phyloP scores from a whole-genome alignment of 2,797 vertebrate genomes.

The Semotilus atromaculatus region DNA sequence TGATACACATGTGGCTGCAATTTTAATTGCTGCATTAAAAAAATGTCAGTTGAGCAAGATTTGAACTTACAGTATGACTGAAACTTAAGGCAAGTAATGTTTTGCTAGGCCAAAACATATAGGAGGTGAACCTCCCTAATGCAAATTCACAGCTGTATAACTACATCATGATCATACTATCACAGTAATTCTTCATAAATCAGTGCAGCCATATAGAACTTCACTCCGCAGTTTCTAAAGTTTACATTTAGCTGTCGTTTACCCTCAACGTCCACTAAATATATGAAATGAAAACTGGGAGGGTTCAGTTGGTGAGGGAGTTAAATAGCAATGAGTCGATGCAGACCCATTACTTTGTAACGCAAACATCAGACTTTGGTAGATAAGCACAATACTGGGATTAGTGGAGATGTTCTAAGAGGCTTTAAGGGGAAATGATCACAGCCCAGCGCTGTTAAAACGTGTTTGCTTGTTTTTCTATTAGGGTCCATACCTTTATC shows the following conservation, averaged over 20 bases:
- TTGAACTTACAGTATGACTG: neutral
- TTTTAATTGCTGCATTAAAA: slow-evolving; percentile 1
- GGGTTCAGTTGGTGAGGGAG: slow-evolving; percentile 48
- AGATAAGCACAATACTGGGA: slow-evolving; percentile 46
- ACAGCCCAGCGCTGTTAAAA: slow-evolving; percentile 46
- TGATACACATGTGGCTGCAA: neutral
- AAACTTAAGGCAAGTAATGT: neutral
- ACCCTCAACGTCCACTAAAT: neutral
- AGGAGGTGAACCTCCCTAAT: neutral
- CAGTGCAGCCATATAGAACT: neutral
- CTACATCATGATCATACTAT: neutral
- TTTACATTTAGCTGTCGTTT: neutral
- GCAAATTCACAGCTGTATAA: neutral
- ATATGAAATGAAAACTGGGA: neutral
- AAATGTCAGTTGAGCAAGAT: neutral
- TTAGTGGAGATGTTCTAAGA: slow-evolving; percentile 53
- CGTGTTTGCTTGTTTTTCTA: slow-evolving; percentile 48
- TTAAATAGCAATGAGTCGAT: slow-evolving; percentile 17
- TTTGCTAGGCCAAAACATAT: neutral
- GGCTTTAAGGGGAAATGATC: slow-evolving; percentile 50
- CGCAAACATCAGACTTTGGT: slow-evolving; percentile 42
- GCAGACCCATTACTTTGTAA: slow-evolving; percentile 36
- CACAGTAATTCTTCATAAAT: neutral
- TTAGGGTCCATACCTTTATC: neutral
- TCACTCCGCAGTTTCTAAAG: neutral